phyloP scores from a whole-genome alignment of 92 coral and sea anemone genomes.

The Phenganax marumi region DNA sequence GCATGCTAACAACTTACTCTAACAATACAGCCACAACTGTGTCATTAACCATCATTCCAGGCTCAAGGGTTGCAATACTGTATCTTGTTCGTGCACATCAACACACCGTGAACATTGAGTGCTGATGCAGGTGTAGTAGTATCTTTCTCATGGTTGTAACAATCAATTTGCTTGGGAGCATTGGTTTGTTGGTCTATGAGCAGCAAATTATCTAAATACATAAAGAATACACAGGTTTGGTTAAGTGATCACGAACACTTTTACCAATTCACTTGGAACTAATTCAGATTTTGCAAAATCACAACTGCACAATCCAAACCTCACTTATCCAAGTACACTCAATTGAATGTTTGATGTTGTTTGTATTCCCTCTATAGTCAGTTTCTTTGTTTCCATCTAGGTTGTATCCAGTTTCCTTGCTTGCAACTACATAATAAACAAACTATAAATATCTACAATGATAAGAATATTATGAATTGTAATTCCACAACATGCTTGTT shows the following conservation, averaged over 20 bases:
- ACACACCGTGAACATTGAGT: not conserved
- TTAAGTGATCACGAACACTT: not conserved
- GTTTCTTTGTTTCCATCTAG: too few relatives aligned
- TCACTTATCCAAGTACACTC: too few relatives aligned
- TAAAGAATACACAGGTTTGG: not conserved
- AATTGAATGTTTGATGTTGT: too few relatives aligned
- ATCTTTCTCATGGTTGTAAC: not conserved
- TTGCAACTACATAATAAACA: too few relatives aligned
- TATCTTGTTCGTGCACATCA: not conserved
- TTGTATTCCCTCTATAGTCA: too few relatives aligned
- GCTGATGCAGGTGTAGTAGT: not conserved
- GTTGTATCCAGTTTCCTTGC: too few relatives aligned
- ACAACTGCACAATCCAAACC: not conserved
- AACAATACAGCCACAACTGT: not conserved
- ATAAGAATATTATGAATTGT: too few relatives aligned
- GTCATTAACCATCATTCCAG: too few relatives aligned
- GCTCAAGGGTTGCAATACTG: not conserved
- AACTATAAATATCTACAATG: too few relatives aligned
- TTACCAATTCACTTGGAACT: not conserved
- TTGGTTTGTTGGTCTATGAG: not conserved
- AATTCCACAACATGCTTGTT: too few relatives aligned
- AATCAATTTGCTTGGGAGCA: not conserved
- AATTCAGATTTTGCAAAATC: too few relatives aligned
- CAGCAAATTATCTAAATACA: not conserved
- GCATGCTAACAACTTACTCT: too few relatives aligned